phyloP scores from a whole-genome alignment of 2,888 invertebrate genomes.

The Eucriotettix oculatus region DNA sequence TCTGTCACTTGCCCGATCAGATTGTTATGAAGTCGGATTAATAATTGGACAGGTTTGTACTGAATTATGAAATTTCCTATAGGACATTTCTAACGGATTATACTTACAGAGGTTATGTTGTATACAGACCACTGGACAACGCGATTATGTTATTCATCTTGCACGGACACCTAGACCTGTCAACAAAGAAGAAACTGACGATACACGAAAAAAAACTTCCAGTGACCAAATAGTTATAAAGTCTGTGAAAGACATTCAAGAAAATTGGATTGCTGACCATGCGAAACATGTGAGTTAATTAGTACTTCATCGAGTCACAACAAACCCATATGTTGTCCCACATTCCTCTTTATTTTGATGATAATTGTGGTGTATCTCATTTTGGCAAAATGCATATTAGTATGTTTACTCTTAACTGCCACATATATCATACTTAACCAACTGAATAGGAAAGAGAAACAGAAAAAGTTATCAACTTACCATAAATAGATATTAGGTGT shows the following conservation, averaged over 20 bases:
- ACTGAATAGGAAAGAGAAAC: too few relatives aligned
- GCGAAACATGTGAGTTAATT: conserved; percentile 49
- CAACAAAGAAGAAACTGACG: conserved; percentile 24
- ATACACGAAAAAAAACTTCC: conserved; percentile 22
- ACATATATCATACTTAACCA: too few relatives aligned
- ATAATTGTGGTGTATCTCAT: too few relatives aligned
- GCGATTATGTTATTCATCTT: conserved; percentile 63
- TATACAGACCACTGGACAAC: conserved; percentile 40
- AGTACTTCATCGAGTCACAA: too few relatives aligned
- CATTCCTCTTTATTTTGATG: too few relatives aligned
- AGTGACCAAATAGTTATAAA: conserved; percentile 27
- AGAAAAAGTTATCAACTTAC: too few relatives aligned
- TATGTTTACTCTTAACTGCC: too few relatives aligned
- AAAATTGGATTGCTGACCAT: conserved; percentile 60
- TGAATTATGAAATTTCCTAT: too few relatives aligned
- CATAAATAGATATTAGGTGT: too few relatives aligned
- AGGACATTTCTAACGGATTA: too few relatives aligned
- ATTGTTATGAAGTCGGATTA: conserved; percentile 51
- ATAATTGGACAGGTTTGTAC: conserved; percentile 56
- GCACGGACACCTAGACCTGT: conserved; percentile 53
- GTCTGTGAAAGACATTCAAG: conserved; percentile 39
- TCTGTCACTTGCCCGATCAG: conserved; percentile 41
- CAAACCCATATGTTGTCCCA: too few relatives aligned
- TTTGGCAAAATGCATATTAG: too few relatives aligned
- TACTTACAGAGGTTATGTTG: neutral